Base-by-base conservation (phyloP, 2,888 invertebrate species). In the Athetis lepigone region DNA sequence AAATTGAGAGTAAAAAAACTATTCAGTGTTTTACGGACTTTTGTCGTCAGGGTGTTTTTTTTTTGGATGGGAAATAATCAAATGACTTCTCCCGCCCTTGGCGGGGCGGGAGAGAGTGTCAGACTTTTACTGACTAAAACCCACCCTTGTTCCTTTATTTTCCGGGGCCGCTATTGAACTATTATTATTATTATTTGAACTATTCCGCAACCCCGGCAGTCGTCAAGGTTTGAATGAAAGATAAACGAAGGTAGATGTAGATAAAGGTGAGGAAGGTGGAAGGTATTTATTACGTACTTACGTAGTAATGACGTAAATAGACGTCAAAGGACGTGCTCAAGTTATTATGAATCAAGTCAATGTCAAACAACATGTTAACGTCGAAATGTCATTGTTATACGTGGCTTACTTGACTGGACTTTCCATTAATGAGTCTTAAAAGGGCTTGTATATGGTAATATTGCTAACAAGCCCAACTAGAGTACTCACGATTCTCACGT, bases 301-400 rank as follows among this genome's bases (percentile, higher is more conserved):
- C 11, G 19, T 13, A 37, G 21, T 25, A 18, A 16, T 62, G 51
- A 69, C 55, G 47, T 40, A n/a, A 18, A 19, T 7, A 55, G 27
- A 29, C 21, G 4, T 2, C 49, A 47, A 52, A 51, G 19, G 33
- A 43, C 55, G 61, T 46, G 21, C 13, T 39, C 16, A 42, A 74
- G 69, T 43, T 43, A 40, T 55, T 43, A 62, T 16, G 19, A 13
- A 29, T 36, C 7, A 9, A 56, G 11, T 43, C 70, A 71, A 75
- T 75, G 70, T 49, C 62, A 62, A 52, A 37, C 21, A 45, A 50
- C 18, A 21, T 43, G 16, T 47, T 18, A 43, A 69, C 56, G 42
- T 55, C 18, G 21, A 42, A 19, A 42, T 50, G 36, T 51, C 45
- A 49, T 47, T 47, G 40, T 2, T 27, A 23, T 19, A 52, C 2